phyloP scores from a whole-genome alignment of 1,140 invertebrate species.

The Drosophila punjabiensis region DNA sequence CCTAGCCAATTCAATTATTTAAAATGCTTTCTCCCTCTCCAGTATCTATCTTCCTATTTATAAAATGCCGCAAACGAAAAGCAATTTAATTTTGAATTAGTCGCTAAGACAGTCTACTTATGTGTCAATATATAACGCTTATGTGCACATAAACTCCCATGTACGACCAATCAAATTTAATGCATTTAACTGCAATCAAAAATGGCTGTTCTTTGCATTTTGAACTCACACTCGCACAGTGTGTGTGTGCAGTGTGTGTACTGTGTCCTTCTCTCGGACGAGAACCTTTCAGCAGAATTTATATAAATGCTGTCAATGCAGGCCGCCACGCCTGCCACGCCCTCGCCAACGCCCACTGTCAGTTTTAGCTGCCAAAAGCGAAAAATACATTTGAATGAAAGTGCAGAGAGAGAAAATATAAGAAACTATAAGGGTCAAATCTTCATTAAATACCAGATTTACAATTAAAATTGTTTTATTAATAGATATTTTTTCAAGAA shows the following conservation, averaged over 20 bases:
- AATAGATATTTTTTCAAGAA: rapidly evolving
- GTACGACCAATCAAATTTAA: constrained; percentile 71
- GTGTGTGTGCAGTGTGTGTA: not conserved
- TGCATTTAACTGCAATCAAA: constrained; percentile 78
- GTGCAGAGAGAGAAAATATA: constrained; percentile 2
- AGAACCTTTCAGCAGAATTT: constrained; percentile 55
- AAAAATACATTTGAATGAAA: constrained; percentile 45
- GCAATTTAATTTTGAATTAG: constrained; percentile 56
- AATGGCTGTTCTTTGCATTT: constrained; percentile 57
- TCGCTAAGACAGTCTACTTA: constrained; percentile 33
- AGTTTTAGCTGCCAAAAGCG: constrained; percentile 52
- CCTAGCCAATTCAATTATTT: constrained; percentile 46
- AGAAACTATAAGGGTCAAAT: no score
- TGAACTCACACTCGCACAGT: constrained; percentile 22
- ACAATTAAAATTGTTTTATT: not conserved
- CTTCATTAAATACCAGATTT: not conserved
- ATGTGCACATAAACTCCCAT: constrained; percentile 5
- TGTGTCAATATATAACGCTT: constrained; percentile 12
- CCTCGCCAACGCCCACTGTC: constrained; percentile 54
- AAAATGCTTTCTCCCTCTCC: not conserved
- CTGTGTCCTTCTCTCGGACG: not conserved
- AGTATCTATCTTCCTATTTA: not conserved
- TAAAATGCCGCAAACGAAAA: constrained; percentile 35
- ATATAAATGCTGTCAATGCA: constrained; percentile 58
- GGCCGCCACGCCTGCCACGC: constrained; percentile 50